Evolutionary conservation across 2,113 vertebrate species (phyloP), one percentile per base, ranked within the genome.

Genomic region (Nothoprocta perdicaria): DNA sequence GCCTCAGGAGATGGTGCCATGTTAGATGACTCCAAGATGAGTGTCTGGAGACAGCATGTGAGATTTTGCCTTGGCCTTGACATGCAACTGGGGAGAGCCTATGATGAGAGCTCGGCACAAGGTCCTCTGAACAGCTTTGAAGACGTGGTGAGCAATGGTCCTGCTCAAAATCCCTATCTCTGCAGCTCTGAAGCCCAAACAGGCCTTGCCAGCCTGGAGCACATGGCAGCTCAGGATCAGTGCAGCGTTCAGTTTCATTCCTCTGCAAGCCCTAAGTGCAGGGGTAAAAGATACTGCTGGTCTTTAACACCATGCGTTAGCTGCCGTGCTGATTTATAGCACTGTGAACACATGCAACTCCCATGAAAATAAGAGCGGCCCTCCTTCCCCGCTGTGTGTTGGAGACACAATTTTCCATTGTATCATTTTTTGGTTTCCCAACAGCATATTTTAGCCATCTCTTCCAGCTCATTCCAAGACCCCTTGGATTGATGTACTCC

Each of bases 141-240:
- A 7, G 50, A 52, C 27, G 38, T 57, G 45, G 7, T 1, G 5
- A 33, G 33, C 40, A 41, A 24, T 13, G 8, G 11, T 15, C 33
- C 14, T 29, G n/a, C 58, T 58, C 9, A 12, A 5, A n/a, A 14
- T 11, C 14, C 13, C n/a, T 1, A 1, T 8, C 11, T 45, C 62
- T 19, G 40, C n/a, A 72, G 40, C 21, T 75, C 27, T 65, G 27
- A 24, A 52, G 84, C 10, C 1, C 3, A 27, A 52, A 11, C 3
- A 2, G 43, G 40, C 9, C 31, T 23, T 41, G 29, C 68, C 50
- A 41, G 43, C 9, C 24, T 58, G 1, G 0, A 15, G 45, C 5
- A 0, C 21, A 17, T 22, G 50, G 62, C 45, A 88, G 48, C 43
- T 63, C 2, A 0, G 23, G 75, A 29, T 23, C 40, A 57, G 45